Evolutionary conservation across 2,888 invertebrate genomes (phyloP), one percentile per base, ranked within the genome.

Genomic region (Holacanthella duospinosa): DNA sequence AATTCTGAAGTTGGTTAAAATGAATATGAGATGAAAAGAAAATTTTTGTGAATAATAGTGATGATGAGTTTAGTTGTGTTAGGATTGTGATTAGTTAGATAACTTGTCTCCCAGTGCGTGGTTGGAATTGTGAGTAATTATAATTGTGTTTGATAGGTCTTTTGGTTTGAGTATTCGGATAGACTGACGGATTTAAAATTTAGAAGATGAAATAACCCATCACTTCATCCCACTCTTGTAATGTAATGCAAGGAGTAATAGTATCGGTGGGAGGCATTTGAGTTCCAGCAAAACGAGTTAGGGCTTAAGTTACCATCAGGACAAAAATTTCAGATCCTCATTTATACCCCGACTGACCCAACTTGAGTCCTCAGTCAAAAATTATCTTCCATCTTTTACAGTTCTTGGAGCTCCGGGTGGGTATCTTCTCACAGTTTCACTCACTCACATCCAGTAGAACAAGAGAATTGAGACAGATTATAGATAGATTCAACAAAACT

Each of bases 341-440:
- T 68, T 66, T 68, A 68, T 63, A 63, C 66, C 64, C 63, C 63
- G 63, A 60, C 63, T 66, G 66, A 66, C 66, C 68, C 62, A 66
- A 62, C 63, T 59, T 55, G 19, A 65, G 64, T 57, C 43, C 60
- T 68, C 68, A 68, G 66, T 68, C 65, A 58, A 65, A 65, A 56
- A 65, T 61, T 48, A 66, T 64, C 66, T 65, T 61, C 58, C 44
- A 25, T 6, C 36, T 60, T 60, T 60, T 60, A 57, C 63, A 60
- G 56, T 60, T 60, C 25, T 26, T 9, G 55, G n/a, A n/a, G n/a
- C n/a, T n/a, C n/a, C n/a, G n/a, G n/a, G n/a, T n/a, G n/a, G n/a
- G n/a, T n/a, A n/a, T n/a, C n/a, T n/a, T n/a, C n/a, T n/a, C n/a
- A n/a, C n/a, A n/a, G n/a, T n/a, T n/a, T n/a, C n/a, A n/a, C n/a